phyloP scores from a whole-genome alignment of 2,113 vertebrate species.

The Cololabis saira region DNA sequence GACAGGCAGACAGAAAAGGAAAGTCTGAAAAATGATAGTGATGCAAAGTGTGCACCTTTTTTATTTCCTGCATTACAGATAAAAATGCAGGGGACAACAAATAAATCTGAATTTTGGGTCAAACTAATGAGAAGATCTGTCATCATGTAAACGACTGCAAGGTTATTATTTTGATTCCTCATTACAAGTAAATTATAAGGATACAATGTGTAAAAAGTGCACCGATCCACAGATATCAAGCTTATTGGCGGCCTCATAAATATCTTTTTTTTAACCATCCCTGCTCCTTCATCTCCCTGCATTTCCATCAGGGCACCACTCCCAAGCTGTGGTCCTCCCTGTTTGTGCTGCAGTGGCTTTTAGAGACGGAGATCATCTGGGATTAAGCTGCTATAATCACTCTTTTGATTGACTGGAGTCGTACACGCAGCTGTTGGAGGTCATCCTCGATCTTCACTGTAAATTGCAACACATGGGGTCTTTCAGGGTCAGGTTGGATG shows the following conservation, averaged over 20 bases:
- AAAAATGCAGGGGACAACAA: neutral
- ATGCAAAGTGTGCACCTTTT: slow-evolving; percentile 34
- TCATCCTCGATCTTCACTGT: slow-evolving; percentile 50
- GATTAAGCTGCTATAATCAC: slow-evolving; percentile 75
- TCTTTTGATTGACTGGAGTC: slow-evolving; percentile 60
- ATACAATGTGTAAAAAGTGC: neutral
- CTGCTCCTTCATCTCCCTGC: slow-evolving; percentile 19
- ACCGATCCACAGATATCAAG: neutral
- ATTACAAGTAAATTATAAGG: neutral
- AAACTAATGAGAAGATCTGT: neutral
- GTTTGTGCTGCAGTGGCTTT: slow-evolving; percentile 57
- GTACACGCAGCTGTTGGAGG: slow-evolving; percentile 56
- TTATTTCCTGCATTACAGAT: slow-evolving; percentile 17
- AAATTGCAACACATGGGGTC: slow-evolving; percentile 27
- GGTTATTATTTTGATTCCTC: neutral
- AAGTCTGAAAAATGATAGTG: neutral
- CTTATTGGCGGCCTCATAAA: slow-evolving; percentile 55
- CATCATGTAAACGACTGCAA: too few relatives aligned
- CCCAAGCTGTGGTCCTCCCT: slow-evolving; percentile 1
- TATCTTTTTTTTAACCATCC: slow-evolving; percentile 10
- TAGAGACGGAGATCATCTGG: slow-evolving; percentile 70
- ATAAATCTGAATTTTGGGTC: neutral
- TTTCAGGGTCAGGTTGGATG: neutral
- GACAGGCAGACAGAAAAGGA: neutral
- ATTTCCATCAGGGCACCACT: slow-evolving; percentile 1